These are phyloP conservation scores for Gymnopithys bicolor DNA, from an alignment of 2,797 vertebrate genomes.

Conservation along the genomic window DNA sequence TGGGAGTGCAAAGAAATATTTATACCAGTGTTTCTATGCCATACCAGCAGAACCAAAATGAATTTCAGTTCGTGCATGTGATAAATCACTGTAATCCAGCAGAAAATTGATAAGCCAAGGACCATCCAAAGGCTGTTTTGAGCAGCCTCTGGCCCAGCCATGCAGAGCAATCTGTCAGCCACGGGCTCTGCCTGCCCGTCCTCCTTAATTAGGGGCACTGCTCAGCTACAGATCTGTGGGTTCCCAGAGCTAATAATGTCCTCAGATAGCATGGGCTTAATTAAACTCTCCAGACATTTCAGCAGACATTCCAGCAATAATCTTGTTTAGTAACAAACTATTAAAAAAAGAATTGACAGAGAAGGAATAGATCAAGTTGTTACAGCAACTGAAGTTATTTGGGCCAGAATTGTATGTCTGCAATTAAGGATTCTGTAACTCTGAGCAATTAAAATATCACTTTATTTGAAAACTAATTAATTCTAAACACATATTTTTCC, in stretches of 20 bases:
- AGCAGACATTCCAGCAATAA: slow-evolving; percentile 67
- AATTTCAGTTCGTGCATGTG: background rate
- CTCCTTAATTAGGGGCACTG: slow-evolving; percentile 79
- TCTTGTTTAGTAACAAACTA: slow-evolving; percentile 58
- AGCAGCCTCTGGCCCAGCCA: background rate
- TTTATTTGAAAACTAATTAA: slow-evolving; percentile 83
- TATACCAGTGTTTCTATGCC: background rate
- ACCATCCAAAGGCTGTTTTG: slow-evolving; percentile 8
- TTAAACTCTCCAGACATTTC: slow-evolving; percentile 64
- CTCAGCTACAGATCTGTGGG: background rate
- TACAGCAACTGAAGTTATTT: slow-evolving; percentile 68
- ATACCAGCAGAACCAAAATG: background rate
- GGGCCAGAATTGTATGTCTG: slow-evolving; percentile 71
- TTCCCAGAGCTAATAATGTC: slow-evolving; percentile 41
- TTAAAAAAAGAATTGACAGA: slow-evolving; percentile 58
- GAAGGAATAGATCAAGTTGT: slow-evolving; percentile 75
- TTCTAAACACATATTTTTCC: slow-evolving; percentile 83
- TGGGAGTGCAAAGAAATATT: background rate
- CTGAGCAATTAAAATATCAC: slow-evolving; percentile 80
- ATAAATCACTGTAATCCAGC: slow-evolving; percentile 33
- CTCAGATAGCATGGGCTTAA: slow-evolving; percentile 59
- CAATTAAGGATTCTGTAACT: slow-evolving; percentile 80
- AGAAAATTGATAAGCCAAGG: slow-evolving; percentile 41
- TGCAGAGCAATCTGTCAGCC: slow-evolving; percentile 81
- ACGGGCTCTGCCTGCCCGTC: slow-evolving; percentile 73